Evolutionary conservation across 1,140 invertebrate genomes (phyloP).

Genomic region (Bemisia tabaci): DNA sequence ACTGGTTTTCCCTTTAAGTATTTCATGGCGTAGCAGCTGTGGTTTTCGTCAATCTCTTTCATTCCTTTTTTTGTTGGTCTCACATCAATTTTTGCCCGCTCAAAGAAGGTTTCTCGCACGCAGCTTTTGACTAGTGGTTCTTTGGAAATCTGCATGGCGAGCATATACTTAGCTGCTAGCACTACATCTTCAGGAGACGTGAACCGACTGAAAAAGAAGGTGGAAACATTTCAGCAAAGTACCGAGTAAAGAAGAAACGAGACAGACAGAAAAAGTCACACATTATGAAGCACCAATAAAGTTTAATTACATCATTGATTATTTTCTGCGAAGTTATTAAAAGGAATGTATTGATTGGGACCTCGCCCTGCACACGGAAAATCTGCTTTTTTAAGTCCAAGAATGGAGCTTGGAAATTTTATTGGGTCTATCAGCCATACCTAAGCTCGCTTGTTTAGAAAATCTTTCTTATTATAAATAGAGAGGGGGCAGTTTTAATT

Average conservation of each 20-base stretch:
- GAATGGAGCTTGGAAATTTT: too few relatives aligned
- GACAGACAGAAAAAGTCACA: not conserved
- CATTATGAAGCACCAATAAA: too few relatives aligned
- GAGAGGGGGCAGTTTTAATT: too few relatives aligned
- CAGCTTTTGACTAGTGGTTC: conserved; percentile 80
- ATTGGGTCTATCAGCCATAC: too few relatives aligned
- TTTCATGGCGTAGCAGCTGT: conserved; percentile 76
- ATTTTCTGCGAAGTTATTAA: too few relatives aligned
- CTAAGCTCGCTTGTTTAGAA: too few relatives aligned
- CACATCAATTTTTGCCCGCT: conserved; percentile 71
- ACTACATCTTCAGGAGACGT: conserved; percentile 57
- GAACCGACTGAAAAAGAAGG: conserved; percentile 35
- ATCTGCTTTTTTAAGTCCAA: too few relatives aligned
- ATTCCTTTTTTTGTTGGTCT: conserved; percentile 79
- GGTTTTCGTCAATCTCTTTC: conserved; percentile 88
- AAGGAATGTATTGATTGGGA: too few relatives aligned
- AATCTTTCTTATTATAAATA: too few relatives aligned
- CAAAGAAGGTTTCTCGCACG: conserved; percentile 79
- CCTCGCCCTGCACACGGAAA: too few relatives aligned
- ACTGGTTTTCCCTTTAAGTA: conserved; percentile 94
- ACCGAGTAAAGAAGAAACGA: not conserved
- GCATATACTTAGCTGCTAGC: conserved; percentile 83
- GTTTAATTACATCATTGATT: too few relatives aligned
- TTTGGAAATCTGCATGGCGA: conserved; percentile 80
- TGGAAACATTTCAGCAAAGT: conserved; percentile 9